Conservation (phyloP, 2,113 vertebrate species). For the Aythya baeri region DNA sequence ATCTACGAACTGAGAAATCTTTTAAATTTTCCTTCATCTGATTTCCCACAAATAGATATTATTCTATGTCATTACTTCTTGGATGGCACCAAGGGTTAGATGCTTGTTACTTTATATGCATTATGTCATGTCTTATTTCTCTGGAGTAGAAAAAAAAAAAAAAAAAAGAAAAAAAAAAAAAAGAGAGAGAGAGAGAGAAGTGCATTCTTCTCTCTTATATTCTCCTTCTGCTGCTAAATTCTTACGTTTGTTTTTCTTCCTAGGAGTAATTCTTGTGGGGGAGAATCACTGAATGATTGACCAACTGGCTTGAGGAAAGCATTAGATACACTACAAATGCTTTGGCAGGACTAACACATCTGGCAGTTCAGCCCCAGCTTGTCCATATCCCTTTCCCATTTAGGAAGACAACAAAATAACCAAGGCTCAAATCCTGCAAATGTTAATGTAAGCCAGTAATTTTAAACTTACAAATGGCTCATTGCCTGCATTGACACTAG, state of each 20-base stretch:
- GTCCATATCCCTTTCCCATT: not conserved
- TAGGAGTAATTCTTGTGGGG: not conserved
- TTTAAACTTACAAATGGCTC: constrained; percentile 44
- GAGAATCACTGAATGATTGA: not conserved
- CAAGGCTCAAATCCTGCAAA: constrained; percentile 12
- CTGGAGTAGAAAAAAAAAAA: not conserved
- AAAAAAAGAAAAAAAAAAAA: not conserved
- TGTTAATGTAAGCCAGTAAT: constrained; percentile 44
- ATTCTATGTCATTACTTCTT: not conserved
- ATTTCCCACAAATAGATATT: not conserved
- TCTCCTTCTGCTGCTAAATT: not conserved
- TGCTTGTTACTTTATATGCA: not conserved
- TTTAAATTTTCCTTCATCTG: not conserved
- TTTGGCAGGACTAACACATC: not conserved
- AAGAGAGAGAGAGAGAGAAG: not conserved
- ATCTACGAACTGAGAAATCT: not conserved
- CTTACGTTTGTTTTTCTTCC: not conserved
- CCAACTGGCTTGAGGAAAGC: constrained; percentile 23
- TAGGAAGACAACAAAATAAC: constrained; percentile 39
- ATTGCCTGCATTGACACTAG: not conserved
- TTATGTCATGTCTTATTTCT: not conserved
- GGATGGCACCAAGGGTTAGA: not conserved
- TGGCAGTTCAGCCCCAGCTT: not conserved
- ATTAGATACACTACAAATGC: not conserved
- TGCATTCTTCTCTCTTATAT: not conserved